A percentile compares a stretch with the other conserved stretches of the same genome.
These are phyloP conservation scores for Discoglossus pictus DNA, from an alignment of 2,797 vertebrate species.

Conservation along the genomic window DNA sequence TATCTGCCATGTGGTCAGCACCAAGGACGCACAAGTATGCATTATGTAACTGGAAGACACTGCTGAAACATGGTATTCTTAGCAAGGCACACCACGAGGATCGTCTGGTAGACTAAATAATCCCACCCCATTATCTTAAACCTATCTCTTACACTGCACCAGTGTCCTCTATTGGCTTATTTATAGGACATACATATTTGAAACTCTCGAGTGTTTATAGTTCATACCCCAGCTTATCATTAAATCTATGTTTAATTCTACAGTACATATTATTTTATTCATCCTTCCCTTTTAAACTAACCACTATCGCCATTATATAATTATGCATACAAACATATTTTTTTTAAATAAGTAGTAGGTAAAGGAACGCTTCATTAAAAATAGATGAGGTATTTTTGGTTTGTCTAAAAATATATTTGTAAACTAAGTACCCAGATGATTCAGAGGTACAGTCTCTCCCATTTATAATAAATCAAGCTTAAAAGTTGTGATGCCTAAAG, in stretches of 20 bases:
- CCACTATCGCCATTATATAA: constrained; percentile 2
- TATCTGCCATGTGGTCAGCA: too few species aligned
- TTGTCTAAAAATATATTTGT: neutral
- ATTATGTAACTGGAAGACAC: too few species aligned
- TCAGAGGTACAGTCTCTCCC: too few species aligned
- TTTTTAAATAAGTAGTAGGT: constrained; percentile 21
- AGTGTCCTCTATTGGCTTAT: constrained; percentile 6
- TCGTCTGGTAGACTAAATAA: neutral
- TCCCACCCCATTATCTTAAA: neutral
- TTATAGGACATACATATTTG: constrained; percentile 14
- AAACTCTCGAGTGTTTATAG: constrained; percentile 11
- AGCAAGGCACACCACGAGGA: neutral
- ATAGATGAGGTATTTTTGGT: constrained; percentile 19
- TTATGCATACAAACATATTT: constrained; percentile 7
- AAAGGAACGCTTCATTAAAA: neutral
- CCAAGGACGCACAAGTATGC: too few species aligned
- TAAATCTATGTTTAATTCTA: constrained; percentile 1
- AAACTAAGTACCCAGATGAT: too few species aligned
- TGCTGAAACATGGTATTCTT: too few species aligned
- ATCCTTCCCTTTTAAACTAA: neutral
- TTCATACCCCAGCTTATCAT: constrained; percentile 12
- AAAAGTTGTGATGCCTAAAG: too few species aligned
- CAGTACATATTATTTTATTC: neutral
- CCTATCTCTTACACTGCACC: neutral
- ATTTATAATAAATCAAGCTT: too few species aligned